A percentile compares a stretch with the other conserved stretches of the same genome.
These are phyloP conservation scores for Macropis europaea DNA, from an alignment of 2,888 invertebrate species.

Conservation along the genomic window DNA sequence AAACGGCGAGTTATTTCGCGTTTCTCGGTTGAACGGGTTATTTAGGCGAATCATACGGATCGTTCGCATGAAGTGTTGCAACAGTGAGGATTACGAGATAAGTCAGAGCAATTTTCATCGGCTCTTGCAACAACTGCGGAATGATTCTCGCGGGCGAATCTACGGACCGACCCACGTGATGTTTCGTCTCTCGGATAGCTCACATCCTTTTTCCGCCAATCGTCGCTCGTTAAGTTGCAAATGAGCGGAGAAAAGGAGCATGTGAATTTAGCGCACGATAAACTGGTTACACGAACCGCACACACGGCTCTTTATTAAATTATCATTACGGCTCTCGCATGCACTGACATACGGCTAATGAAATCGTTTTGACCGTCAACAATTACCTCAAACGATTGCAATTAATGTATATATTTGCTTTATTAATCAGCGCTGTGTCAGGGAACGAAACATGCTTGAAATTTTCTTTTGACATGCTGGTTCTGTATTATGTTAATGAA, in stretches of 20 bases:
- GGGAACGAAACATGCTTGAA: conserved; percentile 1
- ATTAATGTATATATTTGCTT: conserved; percentile 3
- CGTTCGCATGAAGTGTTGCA: conserved; percentile 14
- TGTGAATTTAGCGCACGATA: conserved; percentile 29
- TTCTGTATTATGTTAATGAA: too few species aligned
- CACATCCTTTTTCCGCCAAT: conserved; percentile 51
- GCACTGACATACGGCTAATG: conserved; percentile 7
- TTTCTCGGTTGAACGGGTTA: conserved; percentile 7
- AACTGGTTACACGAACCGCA: conserved; percentile 1
- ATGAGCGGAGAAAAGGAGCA: conserved; percentile 36
- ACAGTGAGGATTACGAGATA: conserved; percentile 5
- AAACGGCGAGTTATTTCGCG: conserved; percentile 15
- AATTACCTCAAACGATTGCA: background rate
- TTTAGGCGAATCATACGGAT: conserved; percentile 33
- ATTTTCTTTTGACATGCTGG: background rate
- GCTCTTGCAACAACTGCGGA: conserved; percentile 47
- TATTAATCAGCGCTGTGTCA: conserved; percentile 30
- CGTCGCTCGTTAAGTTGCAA: conserved; percentile 53
- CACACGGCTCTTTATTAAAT: conserved; percentile 21
- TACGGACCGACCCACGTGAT: conserved; percentile 35
- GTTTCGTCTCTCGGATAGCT: conserved; percentile 32
- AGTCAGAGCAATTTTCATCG: conserved; percentile 20
- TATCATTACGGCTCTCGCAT: background rate
- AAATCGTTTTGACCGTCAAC: conserved; percentile 2
- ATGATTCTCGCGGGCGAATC: conserved; percentile 29